Evolutionary conservation across 2,113 vertebrate genomes (phyloP), one percentile per base, ranked within the genome.

Genomic region (Lethenteron reissneri): DNA sequence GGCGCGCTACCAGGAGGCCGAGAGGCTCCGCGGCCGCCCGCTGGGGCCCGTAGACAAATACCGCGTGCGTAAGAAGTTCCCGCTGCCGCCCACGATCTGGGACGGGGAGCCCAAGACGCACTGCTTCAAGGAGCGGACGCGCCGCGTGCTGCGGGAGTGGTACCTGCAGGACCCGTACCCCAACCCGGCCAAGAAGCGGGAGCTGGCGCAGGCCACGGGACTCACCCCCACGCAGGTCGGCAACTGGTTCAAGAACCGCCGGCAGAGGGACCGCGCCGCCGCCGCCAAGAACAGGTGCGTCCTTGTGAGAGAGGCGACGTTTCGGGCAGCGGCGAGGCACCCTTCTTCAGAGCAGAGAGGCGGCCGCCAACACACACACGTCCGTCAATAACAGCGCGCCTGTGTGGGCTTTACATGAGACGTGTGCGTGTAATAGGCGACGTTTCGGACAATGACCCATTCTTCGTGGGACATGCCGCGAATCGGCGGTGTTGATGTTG

Each of bases 221-320:
- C 94, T 97, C 76, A 97, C 94, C 78, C 89, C 94, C 78, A 97
- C 94, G 76, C 94, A 97, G 82, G 94, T 97, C 82, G 94, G 94
- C 78, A 97, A 97, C 86, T 97, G 94, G 94, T 97, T 97, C 87
- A 97, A 97, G 86, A 99, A 99, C 74, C 89, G 94, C 74, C 83
- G 94, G 81, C 94, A 99, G 85, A 90, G 94, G 80, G 94, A 99
- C 83, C 85, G 94, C 81, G 94, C 94, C 2, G 94, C 94, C 70
- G 94, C 94, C 21, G 92, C 94, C 15, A 99, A 97, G 79, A 97
- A 97, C 85, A 96, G 94, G 94, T 99, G 79, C 76, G 83, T 80
- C 74, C 74, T 64, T 58, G 41, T 41, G 2, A 17, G n/a, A 25
- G n/a, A 10, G 9, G n/a, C 21, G 60, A 19, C 14, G 64, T 10